phyloP scores from a whole-genome alignment of 2,888 invertebrate species.

The Aphidius colemani region DNA sequence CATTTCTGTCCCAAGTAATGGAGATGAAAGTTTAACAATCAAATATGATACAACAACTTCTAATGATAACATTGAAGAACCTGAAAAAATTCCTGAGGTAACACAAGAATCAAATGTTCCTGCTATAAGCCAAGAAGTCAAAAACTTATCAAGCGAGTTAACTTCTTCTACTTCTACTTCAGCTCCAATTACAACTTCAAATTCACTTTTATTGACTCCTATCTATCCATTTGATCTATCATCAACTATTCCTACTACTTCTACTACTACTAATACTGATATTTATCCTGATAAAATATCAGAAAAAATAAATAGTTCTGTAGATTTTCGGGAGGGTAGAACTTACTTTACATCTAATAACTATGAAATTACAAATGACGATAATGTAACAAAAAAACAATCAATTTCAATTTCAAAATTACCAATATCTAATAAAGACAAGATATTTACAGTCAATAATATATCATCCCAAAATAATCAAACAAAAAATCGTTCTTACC shows the following conservation, averaged over 20 bases:
- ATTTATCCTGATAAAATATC: slow-evolving; percentile 38
- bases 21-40: slow-evolving; percentile 16
- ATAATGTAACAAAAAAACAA: slow-evolving; percentile 19
- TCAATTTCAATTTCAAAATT: neutral
- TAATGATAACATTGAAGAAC: neutral
- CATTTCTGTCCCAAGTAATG: slow-evolving; percentile 9
- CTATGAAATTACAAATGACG: slow-evolving; percentile 17
- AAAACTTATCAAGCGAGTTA: neutral
- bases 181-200: slow-evolving; percentile 26
- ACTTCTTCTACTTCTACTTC: no score
- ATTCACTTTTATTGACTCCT: slow-evolving; percentile 17
- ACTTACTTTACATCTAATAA: slow-evolving; percentile 32
- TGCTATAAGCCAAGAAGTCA: slow-evolving; percentile 14
- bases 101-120: slow-evolving; percentile 9
- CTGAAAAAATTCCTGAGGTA: slow-evolving; percentile 16
- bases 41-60: no score
- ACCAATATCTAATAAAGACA: slow-evolving; percentile 4
- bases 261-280: slow-evolving; percentile 30
- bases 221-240: slow-evolving; percentile 20
- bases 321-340: slow-evolving; percentile 38
- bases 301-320: slow-evolving; percentile 30
- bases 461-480: slow-evolving; percentile 27
- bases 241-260: slow-evolving; percentile 28
- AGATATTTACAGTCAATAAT: neutral
- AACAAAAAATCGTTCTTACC: slow-evolving; percentile 43